A percentile compares a stretch with the other conserved stretches of the same genome.
Conservation (phyloP, 2,113 vertebrate genomes). For the Paradisaea rubra region DNA sequence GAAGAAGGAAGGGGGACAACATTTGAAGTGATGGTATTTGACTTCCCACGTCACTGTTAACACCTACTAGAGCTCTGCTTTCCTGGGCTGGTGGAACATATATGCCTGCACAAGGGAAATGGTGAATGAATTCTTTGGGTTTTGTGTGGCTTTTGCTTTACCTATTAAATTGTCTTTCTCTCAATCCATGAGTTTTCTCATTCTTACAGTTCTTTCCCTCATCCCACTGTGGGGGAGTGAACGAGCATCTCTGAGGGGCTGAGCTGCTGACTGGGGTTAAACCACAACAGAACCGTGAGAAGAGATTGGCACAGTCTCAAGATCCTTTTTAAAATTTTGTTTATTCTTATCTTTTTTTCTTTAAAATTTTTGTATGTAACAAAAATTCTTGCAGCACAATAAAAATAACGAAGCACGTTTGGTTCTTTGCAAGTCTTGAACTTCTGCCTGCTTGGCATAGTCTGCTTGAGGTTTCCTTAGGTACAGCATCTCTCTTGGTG, state of each 20-base stretch:
- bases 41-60: neutral
- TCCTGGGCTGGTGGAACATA: neutral
- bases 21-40: neutral
- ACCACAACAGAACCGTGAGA: neutral
- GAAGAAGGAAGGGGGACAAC: fast-evolving
- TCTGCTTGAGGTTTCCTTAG: neutral
- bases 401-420: neutral
- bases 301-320: neutral
- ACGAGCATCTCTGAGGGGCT: neutral
- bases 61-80: neutral
- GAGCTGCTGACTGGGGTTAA: neutral
- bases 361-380: neutral
- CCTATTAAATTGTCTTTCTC: neutral
- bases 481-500: neutral
- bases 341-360: neutral
- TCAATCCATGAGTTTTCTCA: neutral
- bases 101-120: neutral
- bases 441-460: neutral
- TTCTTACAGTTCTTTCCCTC: neutral
- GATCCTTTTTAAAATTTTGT: neutral
- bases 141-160: neutral
- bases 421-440: neutral
- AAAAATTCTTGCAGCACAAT: neutral
- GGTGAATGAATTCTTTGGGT: neutral
- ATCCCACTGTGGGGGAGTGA: neutral